Evolutionary conservation across 1,140 invertebrate genomes (phyloP).

Genomic region (Elysia chlorotica): DNA sequence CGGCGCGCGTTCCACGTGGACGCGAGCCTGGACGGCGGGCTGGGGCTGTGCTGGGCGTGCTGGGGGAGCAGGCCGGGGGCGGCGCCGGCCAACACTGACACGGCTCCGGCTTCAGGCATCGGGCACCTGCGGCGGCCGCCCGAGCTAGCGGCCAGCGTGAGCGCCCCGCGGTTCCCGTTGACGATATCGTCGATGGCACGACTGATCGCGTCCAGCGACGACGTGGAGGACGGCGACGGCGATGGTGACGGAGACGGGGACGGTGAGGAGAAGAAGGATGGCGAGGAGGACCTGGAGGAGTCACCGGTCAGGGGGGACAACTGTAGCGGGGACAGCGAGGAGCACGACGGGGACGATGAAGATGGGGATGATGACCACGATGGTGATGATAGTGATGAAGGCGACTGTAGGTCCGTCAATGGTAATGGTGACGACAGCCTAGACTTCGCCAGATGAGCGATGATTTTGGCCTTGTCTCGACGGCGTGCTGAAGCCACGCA

Average conservation of each 20-base stretch:
- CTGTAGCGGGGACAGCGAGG: not conserved
- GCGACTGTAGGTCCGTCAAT: too few relatives aligned
- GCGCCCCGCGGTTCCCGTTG: not conserved
- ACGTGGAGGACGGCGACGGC: not conserved
- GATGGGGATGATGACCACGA: not conserved
- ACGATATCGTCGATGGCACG: not conserved
- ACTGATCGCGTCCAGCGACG: not conserved
- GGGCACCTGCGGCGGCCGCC: constrained; percentile 7
- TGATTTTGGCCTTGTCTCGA: not conserved
- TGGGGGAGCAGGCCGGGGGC: constrained; percentile 7
- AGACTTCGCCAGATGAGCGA: too few relatives aligned
- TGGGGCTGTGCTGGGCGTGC: not conserved
- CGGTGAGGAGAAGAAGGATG: not conserved
- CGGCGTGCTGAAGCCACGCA: constrained; percentile 5
- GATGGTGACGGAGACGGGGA: not conserved
- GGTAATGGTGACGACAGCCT: too few relatives aligned
- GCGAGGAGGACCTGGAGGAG: not conserved
- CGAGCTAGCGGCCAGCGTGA: not conserved
- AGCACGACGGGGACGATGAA: not conserved
- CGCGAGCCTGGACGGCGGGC: not conserved
- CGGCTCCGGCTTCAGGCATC: constrained; percentile 52
- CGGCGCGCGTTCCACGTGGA: constrained; percentile 25
- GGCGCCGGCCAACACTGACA: constrained; percentile 42
- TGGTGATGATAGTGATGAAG: too few relatives aligned
- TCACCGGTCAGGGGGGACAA: not conserved